These are phyloP conservation scores for Nematostella vectensis DNA, from an alignment of 92 coral and sea anemone genomes.

Conservation along the genomic window DNA sequence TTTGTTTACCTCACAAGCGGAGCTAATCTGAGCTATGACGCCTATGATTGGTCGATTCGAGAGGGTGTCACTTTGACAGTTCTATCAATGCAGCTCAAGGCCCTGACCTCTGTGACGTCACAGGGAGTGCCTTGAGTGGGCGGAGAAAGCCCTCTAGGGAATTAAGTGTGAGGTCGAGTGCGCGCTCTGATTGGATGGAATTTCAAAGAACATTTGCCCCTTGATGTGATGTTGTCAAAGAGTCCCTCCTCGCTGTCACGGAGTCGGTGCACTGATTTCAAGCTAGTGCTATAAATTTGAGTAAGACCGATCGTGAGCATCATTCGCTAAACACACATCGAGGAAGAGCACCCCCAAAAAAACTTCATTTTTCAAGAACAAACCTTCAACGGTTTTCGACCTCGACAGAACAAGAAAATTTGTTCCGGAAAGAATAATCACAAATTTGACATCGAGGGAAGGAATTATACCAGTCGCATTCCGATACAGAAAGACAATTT, in stretches of 20 bases:
- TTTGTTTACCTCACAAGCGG: conserved; percentile 38
- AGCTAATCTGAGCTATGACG: conserved; percentile 16
- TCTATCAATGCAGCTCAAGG: conserved; percentile 44
- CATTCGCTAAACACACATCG: not conserved
- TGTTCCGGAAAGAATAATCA: not conserved
- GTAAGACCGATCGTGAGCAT: not conserved
- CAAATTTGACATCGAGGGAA: not conserved
- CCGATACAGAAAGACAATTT: not conserved
- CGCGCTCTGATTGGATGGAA: conserved; percentile 64
- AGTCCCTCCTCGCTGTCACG: conserved; percentile 79
- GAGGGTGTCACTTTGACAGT: conserved; percentile 61
- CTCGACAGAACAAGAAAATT: not conserved
- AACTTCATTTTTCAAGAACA: not conserved
- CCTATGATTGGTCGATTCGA: conserved; percentile 58
- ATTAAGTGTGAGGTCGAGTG: conserved; percentile 51
- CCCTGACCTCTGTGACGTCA: conserved; percentile 85
- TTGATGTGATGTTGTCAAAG: conserved; percentile 82
- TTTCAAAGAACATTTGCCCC: conserved; percentile 72
- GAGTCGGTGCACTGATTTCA: not conserved
- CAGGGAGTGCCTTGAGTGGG: conserved; percentile 99
- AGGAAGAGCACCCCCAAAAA: not conserved
- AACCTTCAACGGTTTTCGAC: conserved; percentile 3
- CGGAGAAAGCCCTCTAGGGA: conserved; percentile 80
- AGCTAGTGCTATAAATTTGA: not conserved
- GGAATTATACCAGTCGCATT: not conserved